Conservation (phyloP, 2,797 vertebrate species). For the Micromesistius poutassou region DNA sequence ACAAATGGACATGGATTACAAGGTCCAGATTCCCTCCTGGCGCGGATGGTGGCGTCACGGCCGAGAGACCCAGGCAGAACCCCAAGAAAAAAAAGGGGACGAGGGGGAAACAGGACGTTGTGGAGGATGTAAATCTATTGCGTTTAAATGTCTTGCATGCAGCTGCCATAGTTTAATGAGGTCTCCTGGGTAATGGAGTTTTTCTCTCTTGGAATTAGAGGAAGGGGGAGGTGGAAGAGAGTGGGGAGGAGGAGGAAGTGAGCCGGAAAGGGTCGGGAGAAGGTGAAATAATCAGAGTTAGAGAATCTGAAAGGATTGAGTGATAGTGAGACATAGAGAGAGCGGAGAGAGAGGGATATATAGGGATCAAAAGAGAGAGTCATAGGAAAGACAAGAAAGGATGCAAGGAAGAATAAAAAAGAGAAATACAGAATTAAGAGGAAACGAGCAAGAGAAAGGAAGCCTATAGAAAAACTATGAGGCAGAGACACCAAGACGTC, state of each 20-base stretch:
- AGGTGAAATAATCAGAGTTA: background rate
- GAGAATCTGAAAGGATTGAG: background rate
- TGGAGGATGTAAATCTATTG: constrained; percentile 35
- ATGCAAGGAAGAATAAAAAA: background rate
- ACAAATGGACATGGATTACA: background rate
- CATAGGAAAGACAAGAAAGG: too few species aligned
- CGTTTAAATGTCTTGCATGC: constrained; percentile 11
- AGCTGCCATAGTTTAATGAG: constrained; percentile 53
- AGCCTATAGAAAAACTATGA: background rate
- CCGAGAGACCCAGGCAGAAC: background rate
- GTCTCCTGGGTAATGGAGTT: constrained; percentile 48
- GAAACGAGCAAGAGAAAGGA: background rate
- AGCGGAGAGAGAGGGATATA: constrained; percentile 9
- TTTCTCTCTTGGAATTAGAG: constrained; percentile 1
- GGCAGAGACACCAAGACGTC: background rate
- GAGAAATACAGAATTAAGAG: background rate
- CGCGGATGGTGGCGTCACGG: background rate
- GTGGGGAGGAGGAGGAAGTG: constrained; percentile 11
- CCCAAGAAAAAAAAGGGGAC: background rate
- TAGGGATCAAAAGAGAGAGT: background rate
- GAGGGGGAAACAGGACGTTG: background rate
- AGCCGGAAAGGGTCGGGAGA: constrained; percentile 10
- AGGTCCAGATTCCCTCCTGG: background rate
- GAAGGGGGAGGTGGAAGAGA: background rate
- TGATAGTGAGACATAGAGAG: background rate